Evolutionary conservation across 1,140 invertebrate species (phyloP), one percentile per base, ranked within the genome.

Genomic region (Drosophila nasuta): DNA sequence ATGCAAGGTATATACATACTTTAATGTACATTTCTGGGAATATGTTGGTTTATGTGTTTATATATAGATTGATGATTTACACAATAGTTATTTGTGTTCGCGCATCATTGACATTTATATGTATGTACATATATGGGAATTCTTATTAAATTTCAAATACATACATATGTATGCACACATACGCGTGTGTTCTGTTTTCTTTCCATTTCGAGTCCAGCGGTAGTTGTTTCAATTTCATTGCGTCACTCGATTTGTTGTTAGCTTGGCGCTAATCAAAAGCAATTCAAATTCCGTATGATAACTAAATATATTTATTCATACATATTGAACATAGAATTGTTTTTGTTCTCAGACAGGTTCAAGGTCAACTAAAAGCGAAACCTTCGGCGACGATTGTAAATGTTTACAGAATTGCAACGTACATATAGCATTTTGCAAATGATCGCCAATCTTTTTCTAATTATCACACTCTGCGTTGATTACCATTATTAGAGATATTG

Each of bases 311-410:
- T 10, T 28, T 48, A 48, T 60, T 13, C 48, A 33, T 20, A 17
- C 11, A 30, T n/a, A 6, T 8, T 54, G 30, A 35, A n/a, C 28
- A 25, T 7, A 57, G 20, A 15, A 25, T 17, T 45, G 43, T 59
- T 46, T 38, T 46, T 28, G 33, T 33, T 17, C 30, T 51, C 64
- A 49, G 35, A 82, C 73, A 87, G 46, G 83, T 80, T 88, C 80
- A 87, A 80, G 83, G 83, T 74, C 59, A 48, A 5, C 5, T 11
- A 15, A 59, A 49, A 65, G 41, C 71, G 43, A 69, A 77, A 76
- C n/a, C 38, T 33, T 51, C 52, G 17, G 52, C n/a, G 11, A 17
- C n/a, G 11, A 17, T 35, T 48, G 1, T 38, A 35, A 20, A 46
- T 51, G 57, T 51, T 33, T 49, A 51, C 17, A 51, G 13, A 72